Evolutionary conservation across 2,113 vertebrate species (phyloP).

Genomic region (Alaudala cheleensis): DNA sequence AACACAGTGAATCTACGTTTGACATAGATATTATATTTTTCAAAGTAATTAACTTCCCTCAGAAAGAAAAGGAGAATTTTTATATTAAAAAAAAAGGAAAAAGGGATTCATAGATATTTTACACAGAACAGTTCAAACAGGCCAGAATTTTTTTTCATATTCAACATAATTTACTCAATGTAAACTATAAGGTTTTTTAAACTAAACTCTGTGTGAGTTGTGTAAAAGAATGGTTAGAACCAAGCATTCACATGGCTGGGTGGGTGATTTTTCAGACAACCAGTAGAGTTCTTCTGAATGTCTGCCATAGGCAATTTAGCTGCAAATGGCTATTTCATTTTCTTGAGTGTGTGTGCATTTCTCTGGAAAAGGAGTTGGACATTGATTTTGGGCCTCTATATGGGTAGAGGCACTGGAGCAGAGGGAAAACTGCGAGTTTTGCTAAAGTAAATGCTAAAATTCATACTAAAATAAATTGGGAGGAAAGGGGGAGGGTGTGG

Average conservation of each 20-base stretch:
- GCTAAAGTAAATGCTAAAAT: neutral
- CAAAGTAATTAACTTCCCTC: neutral
- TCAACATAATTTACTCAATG: neutral
- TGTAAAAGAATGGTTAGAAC: neutral
- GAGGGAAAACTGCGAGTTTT: neutral
- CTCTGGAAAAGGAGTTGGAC: neutral
- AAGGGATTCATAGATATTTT: neutral
- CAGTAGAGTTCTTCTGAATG: neutral
- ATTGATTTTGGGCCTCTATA: neutral
- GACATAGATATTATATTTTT: neutral
- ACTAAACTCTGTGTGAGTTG: neutral
- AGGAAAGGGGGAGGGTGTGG: no score
- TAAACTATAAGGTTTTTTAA: neutral
- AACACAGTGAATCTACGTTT: neutral
- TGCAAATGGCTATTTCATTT: constrained; percentile 16
- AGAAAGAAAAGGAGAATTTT: neutral
- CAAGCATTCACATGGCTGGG: neutral
- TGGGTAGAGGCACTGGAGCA: neutral
- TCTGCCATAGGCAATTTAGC: neutral
- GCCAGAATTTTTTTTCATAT: neutral
- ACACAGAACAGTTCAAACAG: neutral
- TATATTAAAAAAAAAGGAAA: neutral
- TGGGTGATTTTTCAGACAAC: neutral
- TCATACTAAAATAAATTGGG: neutral
- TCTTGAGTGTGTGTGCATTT: neutral